A percentile compares a stretch with the other conserved stretches of the same genome.
Evolutionary conservation across 2,797 vertebrate species (phyloP).

Genomic region (Aerospiza tachiro): DNA sequence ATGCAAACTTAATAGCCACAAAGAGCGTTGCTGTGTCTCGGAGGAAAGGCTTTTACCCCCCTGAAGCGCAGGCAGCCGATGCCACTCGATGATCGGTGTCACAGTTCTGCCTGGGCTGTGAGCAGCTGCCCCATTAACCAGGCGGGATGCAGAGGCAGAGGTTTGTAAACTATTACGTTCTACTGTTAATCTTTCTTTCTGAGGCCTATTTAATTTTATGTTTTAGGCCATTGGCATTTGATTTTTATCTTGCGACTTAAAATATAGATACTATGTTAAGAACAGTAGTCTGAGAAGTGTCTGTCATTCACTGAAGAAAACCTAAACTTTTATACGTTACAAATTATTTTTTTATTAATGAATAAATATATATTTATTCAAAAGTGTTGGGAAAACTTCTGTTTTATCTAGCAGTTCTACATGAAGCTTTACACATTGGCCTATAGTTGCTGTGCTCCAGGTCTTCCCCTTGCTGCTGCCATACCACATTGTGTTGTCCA

Average conservation of each 20-base stretch:
- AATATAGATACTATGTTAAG: not conserved
- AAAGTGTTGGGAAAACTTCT: not conserved
- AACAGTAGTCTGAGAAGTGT: not conserved
- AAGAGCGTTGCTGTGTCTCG: accelerated
- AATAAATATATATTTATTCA: not conserved
- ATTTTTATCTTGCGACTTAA: not conserved
- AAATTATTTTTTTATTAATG: not conserved
- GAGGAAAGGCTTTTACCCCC: not conserved
- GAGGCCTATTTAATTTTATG: not conserved
- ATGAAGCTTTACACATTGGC: not conserved
- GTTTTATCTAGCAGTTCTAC: not conserved
- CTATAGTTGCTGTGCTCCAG: not conserved
- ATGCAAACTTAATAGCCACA: not conserved
- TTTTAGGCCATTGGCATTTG: not conserved
- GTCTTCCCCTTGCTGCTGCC: not conserved
- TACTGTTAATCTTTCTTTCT: not conserved
- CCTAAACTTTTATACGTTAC: not conserved
- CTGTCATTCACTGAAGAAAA: not conserved
- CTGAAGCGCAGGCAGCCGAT: not conserved
- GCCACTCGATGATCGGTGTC: accelerated
- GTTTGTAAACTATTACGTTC: not conserved
- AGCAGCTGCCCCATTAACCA: accelerated
- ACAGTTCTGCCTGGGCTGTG: not conserved
- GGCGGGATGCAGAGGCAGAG: not conserved
- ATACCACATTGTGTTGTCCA: not conserved